These are phyloP conservation scores for Psittacus erithacus DNA, from an alignment of 2,113 vertebrate species.

Conservation along the genomic window DNA sequence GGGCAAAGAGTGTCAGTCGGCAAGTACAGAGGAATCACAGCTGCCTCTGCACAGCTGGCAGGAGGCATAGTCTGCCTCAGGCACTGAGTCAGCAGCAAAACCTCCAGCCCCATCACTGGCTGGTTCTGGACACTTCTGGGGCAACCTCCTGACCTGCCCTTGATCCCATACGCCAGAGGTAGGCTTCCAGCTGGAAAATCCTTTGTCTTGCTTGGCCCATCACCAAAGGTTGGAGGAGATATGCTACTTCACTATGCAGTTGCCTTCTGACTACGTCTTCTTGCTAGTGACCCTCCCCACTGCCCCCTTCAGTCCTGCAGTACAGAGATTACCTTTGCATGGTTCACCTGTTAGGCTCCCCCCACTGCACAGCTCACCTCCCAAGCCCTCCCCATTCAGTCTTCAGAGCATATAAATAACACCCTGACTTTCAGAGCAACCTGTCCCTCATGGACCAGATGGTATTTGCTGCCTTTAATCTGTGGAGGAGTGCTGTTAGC, in stretches of 20 bases:
- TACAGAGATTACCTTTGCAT: not conserved
- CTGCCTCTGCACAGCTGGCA: not conserved
- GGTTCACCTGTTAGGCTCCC: fast-evolving
- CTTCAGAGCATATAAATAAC: not conserved
- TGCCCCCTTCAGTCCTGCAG: not conserved
- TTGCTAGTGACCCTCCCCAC: not conserved
- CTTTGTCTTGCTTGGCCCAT: not conserved
- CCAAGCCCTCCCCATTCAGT: not conserved
- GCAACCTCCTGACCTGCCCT: not conserved
- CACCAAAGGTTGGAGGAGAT: not conserved
- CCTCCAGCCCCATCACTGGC: not conserved
- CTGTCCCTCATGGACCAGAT: not conserved
- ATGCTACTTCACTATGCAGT: fast-evolving
- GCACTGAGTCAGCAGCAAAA: not conserved
- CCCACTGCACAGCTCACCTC: not conserved
- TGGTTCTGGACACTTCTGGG: not conserved
- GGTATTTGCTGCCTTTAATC: not conserved
- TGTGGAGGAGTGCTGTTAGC: not conserved
- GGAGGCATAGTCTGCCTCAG: not conserved
- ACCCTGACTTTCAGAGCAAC: not conserved
- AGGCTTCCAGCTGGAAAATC: not conserved
- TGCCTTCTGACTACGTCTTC: not conserved
- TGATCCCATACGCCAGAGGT: not conserved
- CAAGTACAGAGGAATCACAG: not conserved
- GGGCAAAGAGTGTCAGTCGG: not conserved